A percentile compares a stretch with the other conserved stretches of the same genome.
These are phyloP conservation scores for Cydia splendana DNA, from an alignment of 1,140 invertebrate species.

Conservation along the genomic window DNA sequence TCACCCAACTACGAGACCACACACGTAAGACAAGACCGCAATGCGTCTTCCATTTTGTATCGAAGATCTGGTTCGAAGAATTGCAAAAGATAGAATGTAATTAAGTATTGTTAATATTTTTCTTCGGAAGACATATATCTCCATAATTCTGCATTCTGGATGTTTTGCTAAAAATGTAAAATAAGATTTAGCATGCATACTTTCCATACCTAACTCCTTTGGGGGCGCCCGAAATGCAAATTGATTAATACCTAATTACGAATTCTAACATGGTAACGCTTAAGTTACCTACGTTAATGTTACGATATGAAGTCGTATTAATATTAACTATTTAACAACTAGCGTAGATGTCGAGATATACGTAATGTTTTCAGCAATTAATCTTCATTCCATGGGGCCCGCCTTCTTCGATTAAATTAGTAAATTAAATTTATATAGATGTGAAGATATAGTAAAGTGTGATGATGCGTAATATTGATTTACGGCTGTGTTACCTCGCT, in stretches of 20 bases:
- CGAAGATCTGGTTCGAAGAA: slow-evolving; percentile 1
- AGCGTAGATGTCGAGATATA: slow-evolving; percentile 11
- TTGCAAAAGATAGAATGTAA: neutral
- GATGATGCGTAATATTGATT: neutral
- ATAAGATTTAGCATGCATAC: too few relatives aligned
- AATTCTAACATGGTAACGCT: slow-evolving; percentile 3
- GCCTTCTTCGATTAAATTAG: slow-evolving; percentile 25
- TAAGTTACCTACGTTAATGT: neutral
- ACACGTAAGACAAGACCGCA: slow-evolving; percentile 2
- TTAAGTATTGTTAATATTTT: neutral
- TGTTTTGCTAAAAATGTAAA: too few relatives aligned
- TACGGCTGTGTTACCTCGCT: neutral
- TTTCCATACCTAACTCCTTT: neutral
- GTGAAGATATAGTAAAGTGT: neutral
- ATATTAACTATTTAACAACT: neutral
- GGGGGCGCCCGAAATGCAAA: neutral
- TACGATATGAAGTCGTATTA: slow-evolving; percentile 9
- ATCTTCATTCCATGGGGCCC: neutral
- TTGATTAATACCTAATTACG: slow-evolving; percentile 13
- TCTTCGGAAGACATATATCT: too few relatives aligned
- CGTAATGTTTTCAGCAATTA: slow-evolving; percentile 23
- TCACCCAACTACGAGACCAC: slow-evolving; percentile 15
- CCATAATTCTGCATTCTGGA: too few relatives aligned
- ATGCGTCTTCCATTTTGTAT: slow-evolving; percentile 16
- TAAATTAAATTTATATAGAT: slow-evolving; percentile 15